These are phyloP conservation scores for Torymus aiolomorphi DNA, from an alignment of 2,888 invertebrate species.

Conservation along the genomic window DNA sequence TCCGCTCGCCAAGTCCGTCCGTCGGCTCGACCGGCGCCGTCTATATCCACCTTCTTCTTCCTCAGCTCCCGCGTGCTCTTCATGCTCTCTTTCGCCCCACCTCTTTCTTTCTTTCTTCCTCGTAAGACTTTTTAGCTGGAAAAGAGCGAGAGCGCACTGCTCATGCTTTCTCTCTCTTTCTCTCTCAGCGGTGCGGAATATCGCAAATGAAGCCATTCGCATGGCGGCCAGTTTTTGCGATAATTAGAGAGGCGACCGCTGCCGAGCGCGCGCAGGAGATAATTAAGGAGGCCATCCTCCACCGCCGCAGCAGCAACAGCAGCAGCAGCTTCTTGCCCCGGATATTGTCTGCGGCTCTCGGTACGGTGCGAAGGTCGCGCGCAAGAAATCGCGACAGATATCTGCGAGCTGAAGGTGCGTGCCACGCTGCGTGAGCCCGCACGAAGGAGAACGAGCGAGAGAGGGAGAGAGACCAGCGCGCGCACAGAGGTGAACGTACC, in stretches of 20 bases:
- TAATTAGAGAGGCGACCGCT: constrained; percentile 46
- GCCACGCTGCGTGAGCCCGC: not conserved
- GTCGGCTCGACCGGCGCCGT: too few relatives aligned
- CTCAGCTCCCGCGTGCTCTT: constrained; percentile 6
- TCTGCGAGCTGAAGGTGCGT: constrained; percentile 25
- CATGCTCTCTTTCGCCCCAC: constrained; percentile 15
- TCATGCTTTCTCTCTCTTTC: not conserved
- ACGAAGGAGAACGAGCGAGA: too few relatives aligned
- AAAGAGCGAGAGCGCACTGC: not conserved
- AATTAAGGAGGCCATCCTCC: constrained; percentile 37
- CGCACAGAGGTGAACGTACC: constrained; percentile 46
- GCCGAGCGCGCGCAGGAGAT: constrained; percentile 25
- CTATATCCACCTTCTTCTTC: not conserved
- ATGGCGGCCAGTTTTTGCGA: constrained; percentile 21
- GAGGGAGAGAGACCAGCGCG: not conserved
- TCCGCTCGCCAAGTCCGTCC: not conserved
- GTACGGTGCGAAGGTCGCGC: constrained; percentile 40
- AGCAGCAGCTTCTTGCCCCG: not conserved
- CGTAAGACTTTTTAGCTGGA: not conserved
- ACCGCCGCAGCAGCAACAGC: not conserved
- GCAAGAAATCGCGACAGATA: constrained; percentile 52
- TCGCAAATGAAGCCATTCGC: constrained; percentile 43
- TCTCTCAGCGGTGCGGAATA: not conserved
- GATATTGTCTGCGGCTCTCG: not conserved
- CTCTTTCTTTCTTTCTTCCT: too few relatives aligned